Percentiles rank a stretch among this genome's conserved stretches.
These are phyloP conservation scores for Parthenolecanium corni DNA, from an alignment of 2,888 invertebrate species.

Conservation along the genomic window DNA sequence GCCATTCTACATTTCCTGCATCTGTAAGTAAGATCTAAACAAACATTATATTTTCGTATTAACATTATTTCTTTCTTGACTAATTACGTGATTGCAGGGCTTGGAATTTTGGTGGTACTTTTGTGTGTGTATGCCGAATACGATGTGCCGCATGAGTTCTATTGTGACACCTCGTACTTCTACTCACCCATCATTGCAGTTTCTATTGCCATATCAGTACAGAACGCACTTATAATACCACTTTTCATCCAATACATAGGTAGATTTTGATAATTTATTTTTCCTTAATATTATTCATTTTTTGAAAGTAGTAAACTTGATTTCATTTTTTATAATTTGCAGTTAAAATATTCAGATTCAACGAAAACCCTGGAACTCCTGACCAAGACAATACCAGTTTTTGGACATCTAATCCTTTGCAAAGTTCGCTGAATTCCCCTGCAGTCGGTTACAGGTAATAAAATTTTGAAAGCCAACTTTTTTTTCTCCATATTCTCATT, in stretches of 20 bases:
- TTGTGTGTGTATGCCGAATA: conserved; percentile 9
- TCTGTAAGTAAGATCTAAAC: conserved; percentile 19
- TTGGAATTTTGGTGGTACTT: conserved; percentile 2
- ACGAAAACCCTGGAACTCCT: conserved; percentile 4
- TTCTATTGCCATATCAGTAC: background rate
- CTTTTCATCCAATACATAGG: conserved; percentile 8
- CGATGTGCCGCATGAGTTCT: background rate
- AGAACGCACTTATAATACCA: conserved; percentile 15
- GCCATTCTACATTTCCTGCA: conserved; percentile 18
- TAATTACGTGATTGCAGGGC: background rate
- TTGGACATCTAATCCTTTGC: conserved; percentile 12
- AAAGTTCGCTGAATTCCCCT: conserved; percentile 30
- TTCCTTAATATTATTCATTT: background rate
- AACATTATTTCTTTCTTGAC: background rate
- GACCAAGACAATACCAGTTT: conserved; percentile 11
- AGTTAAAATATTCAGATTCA: conserved; percentile 21
- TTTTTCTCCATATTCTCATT: background rate
- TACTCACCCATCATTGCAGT: conserved; percentile 11
- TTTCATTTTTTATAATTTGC: background rate
- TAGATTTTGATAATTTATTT: background rate
- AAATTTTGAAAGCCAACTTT: conserved; percentile 2
- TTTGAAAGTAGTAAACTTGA: background rate
- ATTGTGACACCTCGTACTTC: background rate
- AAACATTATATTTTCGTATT: background rate
- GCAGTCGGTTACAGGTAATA: conserved; percentile 42